A percentile compares a stretch with the other conserved stretches of the same genome.
Conservation (phyloP, 1,140 invertebrate genomes). For the Hycleus cichorii region DNA sequence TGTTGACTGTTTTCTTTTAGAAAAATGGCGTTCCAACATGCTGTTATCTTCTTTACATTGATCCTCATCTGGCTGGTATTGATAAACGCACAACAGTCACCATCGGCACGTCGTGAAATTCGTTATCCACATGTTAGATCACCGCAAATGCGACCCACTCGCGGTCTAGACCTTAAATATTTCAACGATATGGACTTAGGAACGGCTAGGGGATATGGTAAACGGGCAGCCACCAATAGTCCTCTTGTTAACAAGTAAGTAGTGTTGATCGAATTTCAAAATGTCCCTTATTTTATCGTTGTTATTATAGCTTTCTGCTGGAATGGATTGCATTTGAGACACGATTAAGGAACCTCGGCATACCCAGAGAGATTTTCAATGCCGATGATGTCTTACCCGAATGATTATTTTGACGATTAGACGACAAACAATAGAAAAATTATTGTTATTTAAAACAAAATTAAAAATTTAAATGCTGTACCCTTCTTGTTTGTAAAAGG, state of each 20-base stretch:
- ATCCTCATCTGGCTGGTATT: slow-evolving; percentile 4
- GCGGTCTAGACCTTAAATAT: slow-evolving; percentile 3
- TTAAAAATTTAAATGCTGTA: slow-evolving; percentile 14
- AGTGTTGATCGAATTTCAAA: background rate
- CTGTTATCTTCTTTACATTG: slow-evolving; percentile 7
- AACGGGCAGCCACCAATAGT: slow-evolving; percentile 2
- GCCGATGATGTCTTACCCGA: slow-evolving; percentile 8
- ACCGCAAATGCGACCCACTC: slow-evolving; percentile 4
- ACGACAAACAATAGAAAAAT: no score
- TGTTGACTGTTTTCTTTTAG: background rate
- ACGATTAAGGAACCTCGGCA: slow-evolving; percentile 7
- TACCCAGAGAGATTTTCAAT: slow-evolving; percentile 6
- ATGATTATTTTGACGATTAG: slow-evolving; percentile 3
- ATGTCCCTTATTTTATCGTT: slow-evolving; percentile 1
- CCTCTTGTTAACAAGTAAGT: slow-evolving; percentile 11
- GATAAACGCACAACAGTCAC: background rate
- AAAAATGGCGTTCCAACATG: slow-evolving; percentile 10
- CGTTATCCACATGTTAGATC: slow-evolving; percentile 3
- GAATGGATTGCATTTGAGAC: slow-evolving; percentile 12
- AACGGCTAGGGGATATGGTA: slow-evolving; percentile 7
- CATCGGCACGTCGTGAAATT: background rate
- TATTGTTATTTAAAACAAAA: slow-evolving; percentile 1
- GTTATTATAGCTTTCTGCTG: slow-evolving; percentile 4
- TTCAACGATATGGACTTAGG: slow-evolving; percentile 9
- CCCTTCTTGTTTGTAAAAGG: slow-evolving; percentile 9